Evolutionary conservation across 2,888 invertebrate species (phyloP), one percentile per base, ranked within the genome.

Genomic region (Ferdinandea cuprea): DNA sequence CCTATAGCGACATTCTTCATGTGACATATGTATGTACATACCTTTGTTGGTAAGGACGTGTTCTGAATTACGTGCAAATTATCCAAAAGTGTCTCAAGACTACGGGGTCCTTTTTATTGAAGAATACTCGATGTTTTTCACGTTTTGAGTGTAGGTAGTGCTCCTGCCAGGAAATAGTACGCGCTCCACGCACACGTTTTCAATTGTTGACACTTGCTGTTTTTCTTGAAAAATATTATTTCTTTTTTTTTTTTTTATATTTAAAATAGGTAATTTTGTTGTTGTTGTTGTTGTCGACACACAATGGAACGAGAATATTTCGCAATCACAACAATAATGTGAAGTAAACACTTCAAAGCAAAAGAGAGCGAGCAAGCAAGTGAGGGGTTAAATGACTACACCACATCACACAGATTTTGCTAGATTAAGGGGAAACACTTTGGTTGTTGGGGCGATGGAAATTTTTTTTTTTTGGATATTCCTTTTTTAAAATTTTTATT

Each of bases 241-340:
- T 30, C 9, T 50, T 30, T n/a, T n/a, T 11, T 50, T 6, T 37
- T 9, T 13, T 42, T 44, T 6, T 30, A 11, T 56, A n/a, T 30
- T 68, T 35, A 54, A 68, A 21, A 44, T 42, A 42, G 40, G 42
- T 44, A 50, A 65, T 48, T 8, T 63, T 61, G 17, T 50, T 15
- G 3, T 17, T 19, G 9, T 35, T 32, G 3, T 56, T 52, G 40
- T 30, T 30, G 52, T 30, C 40, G 50, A n/a, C 32, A 54, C 54
- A 54, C 58, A 61, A 50, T 15, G 32, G 21, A 42, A 54, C 30
- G 7, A 61, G 50, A 32, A 58, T 77, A 56, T 56, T 48, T 80
- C 35, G 59, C 76, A 81, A 81, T 81, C 81, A 81, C 81, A 77
- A 77, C 77, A 77, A 77, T n/a, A n/a, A 71, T 77, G 77, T 71